phyloP scores from a whole-genome alignment of 30 jellyfish, hydroid and myxozoan genomes.

The Hydra vulgaris region DNA sequence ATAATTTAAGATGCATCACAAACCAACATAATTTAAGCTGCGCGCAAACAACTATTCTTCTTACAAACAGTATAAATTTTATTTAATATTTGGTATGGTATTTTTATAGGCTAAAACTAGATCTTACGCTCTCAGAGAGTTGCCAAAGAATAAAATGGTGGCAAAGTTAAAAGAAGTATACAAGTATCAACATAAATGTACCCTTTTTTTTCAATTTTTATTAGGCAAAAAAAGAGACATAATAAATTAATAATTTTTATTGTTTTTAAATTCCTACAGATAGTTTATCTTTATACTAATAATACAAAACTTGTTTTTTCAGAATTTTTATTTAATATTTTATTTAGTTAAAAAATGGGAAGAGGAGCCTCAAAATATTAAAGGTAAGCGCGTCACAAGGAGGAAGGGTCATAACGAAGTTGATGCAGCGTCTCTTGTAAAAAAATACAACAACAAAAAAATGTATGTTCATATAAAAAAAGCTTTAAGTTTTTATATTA shows the following conservation, averaged over 20 bases:
- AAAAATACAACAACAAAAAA: neutral
- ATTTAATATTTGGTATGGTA: too few relatives aligned
- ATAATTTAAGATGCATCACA: too few relatives aligned
- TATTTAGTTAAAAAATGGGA: conserved; percentile 23
- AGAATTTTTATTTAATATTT: neutral
- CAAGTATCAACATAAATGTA: conserved; percentile 66
- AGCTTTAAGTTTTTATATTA: too few relatives aligned
- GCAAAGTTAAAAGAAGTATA: conserved; percentile 77
- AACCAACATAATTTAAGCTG: too few relatives aligned
- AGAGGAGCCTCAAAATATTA: conserved; percentile 10
- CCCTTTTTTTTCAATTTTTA: conserved; percentile 12
- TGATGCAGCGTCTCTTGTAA: neutral
- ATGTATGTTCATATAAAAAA: neutral
- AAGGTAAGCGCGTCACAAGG: neutral
- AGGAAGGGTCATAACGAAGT: neutral
- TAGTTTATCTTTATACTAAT: neutral
- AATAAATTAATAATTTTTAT: too few relatives aligned
- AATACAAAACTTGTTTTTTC: neutral
- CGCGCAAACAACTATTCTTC: too few relatives aligned
- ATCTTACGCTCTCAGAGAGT: conserved; percentile 41
- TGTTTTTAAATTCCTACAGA: too few relatives aligned
- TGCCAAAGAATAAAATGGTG: conserved; percentile 62
- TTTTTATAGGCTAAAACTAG: conserved; percentile 44
- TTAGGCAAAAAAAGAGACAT: too few relatives aligned
- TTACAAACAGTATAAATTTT: too few relatives aligned